Conservation (phyloP, 1,140 invertebrate genomes). For the Caerostris darwini region DNA sequence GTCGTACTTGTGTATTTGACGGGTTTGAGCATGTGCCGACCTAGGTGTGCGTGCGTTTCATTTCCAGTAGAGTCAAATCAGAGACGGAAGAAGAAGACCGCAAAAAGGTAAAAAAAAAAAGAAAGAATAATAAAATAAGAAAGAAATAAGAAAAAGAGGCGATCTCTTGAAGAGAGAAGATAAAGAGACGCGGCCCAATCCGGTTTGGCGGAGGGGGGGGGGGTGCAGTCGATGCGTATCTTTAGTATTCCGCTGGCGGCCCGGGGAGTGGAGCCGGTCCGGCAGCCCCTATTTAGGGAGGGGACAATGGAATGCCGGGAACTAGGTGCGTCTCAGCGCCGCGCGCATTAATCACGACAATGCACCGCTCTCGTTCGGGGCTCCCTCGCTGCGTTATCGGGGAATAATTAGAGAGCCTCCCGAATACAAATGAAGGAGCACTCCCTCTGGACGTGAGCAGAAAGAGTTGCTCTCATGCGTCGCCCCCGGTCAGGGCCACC, state of each 20-base stretch:
- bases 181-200: slow-evolving; percentile 20
- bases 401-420: neutral
- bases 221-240: slow-evolving; percentile 41
- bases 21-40: no score
- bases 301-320: slow-evolving; percentile 75
- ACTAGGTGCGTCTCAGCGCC: slow-evolving; percentile 75
- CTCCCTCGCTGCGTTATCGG: slow-evolving; percentile 54
- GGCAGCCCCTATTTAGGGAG: slow-evolving; percentile 75
- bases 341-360: slow-evolving; percentile 75
- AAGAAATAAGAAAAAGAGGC: slow-evolving; percentile 8
- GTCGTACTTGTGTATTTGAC: no score
- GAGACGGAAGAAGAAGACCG: slow-evolving; percentile 30
- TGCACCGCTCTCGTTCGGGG: slow-evolving; percentile 28
- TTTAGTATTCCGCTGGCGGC: slow-evolving; percentile 74
- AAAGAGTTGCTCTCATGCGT: no score
- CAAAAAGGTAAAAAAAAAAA: slow-evolving; percentile 40
- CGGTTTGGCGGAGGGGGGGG: slow-evolving; percentile 21
- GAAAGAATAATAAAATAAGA: neutral
- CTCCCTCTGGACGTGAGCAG: no score
- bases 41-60: neutral
- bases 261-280: slow-evolving; percentile 74
- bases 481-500: no score
- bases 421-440: no score
- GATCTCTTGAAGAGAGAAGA: neutral
- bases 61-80: neutral